Evolutionary conservation across 2,888 invertebrate genomes (phyloP).

Genomic region (Nomada lathburiana): DNA sequence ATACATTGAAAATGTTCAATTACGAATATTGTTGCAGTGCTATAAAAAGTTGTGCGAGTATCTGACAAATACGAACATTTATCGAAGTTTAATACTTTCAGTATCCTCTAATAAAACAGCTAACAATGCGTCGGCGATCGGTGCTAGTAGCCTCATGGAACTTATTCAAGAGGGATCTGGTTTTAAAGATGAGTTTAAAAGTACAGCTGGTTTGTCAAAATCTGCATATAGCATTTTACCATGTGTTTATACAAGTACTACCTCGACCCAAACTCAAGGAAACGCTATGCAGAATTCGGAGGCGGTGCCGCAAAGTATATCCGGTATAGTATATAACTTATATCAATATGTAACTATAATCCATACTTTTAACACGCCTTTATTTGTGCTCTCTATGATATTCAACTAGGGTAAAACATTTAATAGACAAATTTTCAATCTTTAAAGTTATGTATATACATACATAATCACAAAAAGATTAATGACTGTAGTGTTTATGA

Average conservation of each 20-base stretch:
- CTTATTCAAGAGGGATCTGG: constrained; percentile 92
- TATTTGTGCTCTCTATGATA: background rate
- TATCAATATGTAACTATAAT: background rate
- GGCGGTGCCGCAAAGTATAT: constrained; percentile 73
- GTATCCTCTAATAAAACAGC: constrained; percentile 86
- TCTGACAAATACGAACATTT: constrained; percentile 90
- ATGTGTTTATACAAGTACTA: constrained; percentile 89
- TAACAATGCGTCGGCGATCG: constrained; percentile 84
- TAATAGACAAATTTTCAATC: background rate
- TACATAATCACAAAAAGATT: too few species aligned
- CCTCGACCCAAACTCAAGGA: constrained; percentile 85
- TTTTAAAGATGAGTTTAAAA: constrained; percentile 91
- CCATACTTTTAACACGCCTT: background rate
- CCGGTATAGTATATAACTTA: constrained; percentile 70
- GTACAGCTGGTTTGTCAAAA: constrained; percentile 90
- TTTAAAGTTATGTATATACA: background rate
- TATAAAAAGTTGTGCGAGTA: constrained; percentile 95
- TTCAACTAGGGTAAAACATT: background rate
- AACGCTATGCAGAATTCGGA: constrained; percentile 75
- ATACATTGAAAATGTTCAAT: constrained; percentile 92
- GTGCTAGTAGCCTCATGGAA: constrained; percentile 88
- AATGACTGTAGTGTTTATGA: too few species aligned
- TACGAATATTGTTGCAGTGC: constrained; percentile 93
- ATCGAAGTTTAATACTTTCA: constrained; percentile 86
- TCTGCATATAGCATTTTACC: constrained; percentile 91